Evolutionary conservation across 1,140 invertebrate species (phyloP).

Genomic region (Rhynchophorus ferrugineus): DNA sequence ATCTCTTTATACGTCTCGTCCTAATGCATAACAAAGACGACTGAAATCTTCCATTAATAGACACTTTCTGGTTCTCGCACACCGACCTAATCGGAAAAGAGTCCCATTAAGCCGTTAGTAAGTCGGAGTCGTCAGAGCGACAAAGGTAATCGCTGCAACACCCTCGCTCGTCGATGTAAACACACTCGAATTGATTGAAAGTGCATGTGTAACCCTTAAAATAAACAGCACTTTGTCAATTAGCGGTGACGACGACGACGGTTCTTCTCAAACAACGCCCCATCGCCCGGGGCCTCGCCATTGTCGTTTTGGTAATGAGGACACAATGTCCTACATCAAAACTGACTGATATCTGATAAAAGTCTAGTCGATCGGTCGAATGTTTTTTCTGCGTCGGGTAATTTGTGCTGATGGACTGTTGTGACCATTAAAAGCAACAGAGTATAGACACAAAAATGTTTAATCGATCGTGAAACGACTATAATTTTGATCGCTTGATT

Average conservation of each 20-base stretch:
- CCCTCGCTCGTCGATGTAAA: conserved; percentile 29
- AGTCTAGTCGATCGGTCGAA: background rate
- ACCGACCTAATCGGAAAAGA: background rate
- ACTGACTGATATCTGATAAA: background rate
- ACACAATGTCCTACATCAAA: background rate
- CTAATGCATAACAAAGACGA: no score
- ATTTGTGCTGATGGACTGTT: no score
- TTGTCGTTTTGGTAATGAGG: background rate
- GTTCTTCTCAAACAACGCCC: conserved; percentile 21
- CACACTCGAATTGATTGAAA: conserved; percentile 32
- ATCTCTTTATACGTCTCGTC: no score
- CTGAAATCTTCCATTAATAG: no score
- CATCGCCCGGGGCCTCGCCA: conserved; percentile 5
- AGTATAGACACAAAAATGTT: no score
- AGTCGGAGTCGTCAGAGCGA: conserved; percentile 6
- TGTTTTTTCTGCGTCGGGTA: background rate
- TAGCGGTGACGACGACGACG: conserved; percentile 27
- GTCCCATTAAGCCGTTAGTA: conserved; percentile 1
- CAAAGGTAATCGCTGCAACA: conserved; percentile 20
- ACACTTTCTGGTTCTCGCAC: no score
- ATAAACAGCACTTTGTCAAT: conserved; percentile 34
- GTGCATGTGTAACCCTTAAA: conserved; percentile 34
- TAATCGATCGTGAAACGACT: no score
- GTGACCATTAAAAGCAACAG: no score
- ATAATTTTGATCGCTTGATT: no score